Evolutionary conservation across 1,140 invertebrate species (phyloP).

Genomic region (Potamilus streckersoni): DNA sequence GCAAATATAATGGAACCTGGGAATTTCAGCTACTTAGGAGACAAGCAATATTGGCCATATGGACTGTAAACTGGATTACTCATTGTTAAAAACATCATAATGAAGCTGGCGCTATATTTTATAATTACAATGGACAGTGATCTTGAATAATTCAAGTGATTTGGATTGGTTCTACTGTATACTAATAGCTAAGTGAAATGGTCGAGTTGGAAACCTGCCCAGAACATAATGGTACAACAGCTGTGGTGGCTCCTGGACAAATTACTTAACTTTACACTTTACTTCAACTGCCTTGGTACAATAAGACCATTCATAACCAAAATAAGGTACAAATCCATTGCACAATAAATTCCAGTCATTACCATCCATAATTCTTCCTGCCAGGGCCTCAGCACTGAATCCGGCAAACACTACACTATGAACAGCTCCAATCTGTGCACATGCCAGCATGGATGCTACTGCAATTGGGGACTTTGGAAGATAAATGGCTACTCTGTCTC

Average conservation of each 20-base stretch:
- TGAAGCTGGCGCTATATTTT: too few relatives aligned
- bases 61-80: too few relatives aligned
- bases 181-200: too few relatives aligned
- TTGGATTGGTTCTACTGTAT: too few relatives aligned
- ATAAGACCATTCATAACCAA: not conserved
- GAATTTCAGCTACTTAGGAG: too few relatives aligned
- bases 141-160: too few relatives aligned
- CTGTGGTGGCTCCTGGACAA: not conserved
- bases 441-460: constrained; percentile 70
- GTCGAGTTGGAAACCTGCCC: not conserved
- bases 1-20: too few relatives aligned
- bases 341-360: constrained; percentile 2
- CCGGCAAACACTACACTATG: constrained; percentile 76
- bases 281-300: not conserved
- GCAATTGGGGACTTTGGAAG: constrained; percentile 70
- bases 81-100: too few relatives aligned
- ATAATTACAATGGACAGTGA: too few relatives aligned
- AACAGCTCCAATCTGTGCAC: constrained; percentile 71
- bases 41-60: too few relatives aligned
- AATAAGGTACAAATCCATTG: not conserved
- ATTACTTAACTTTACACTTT: not conserved
- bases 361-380: constrained; percentile 72
- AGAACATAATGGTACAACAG: not conserved
- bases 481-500: constrained; percentile 73
- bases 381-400: constrained; percentile 73